Evolutionary conservation across 2,797 vertebrate genomes (phyloP).

Genomic region (Acipenser oxyrinchus): DNA sequence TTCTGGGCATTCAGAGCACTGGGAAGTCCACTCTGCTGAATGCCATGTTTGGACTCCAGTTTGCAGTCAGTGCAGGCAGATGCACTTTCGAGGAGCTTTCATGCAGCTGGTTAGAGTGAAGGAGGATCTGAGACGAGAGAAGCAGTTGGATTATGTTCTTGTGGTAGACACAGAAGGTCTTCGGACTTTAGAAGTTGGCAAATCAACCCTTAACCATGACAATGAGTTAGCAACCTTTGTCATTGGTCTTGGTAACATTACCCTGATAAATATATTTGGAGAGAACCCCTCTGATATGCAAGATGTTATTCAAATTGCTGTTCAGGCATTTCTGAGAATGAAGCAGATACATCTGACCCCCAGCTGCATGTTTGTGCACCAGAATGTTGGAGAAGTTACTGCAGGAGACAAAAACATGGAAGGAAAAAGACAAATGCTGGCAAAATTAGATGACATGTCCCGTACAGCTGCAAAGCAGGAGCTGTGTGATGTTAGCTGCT

Average conservation of each 20-base stretch:
- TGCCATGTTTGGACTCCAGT: slow-evolving; percentile 43
- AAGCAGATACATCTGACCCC: slow-evolving; percentile 34
- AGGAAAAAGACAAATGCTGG: slow-evolving; percentile 27
- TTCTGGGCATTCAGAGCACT: slow-evolving; percentile 44
- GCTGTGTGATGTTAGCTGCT: slow-evolving; percentile 23
- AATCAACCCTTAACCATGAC: slow-evolving; percentile 32
- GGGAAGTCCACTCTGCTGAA: slow-evolving; percentile 50
- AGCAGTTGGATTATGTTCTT: slow-evolving; percentile 35
- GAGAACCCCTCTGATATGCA: slow-evolving; percentile 55
- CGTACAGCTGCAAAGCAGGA: slow-evolving; percentile 34
- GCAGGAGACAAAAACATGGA: slow-evolving; percentile 42
- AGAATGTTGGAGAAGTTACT: slow-evolving; percentile 41
- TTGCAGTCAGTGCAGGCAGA: too few species aligned
- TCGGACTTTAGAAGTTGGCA: slow-evolving; percentile 30
- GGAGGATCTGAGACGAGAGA: slow-evolving; percentile 20
- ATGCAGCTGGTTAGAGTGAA: slow-evolving; percentile 33
- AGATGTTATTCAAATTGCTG: slow-evolving; percentile 43
- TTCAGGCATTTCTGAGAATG: slow-evolving; percentile 53
- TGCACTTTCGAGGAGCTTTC: too few species aligned
- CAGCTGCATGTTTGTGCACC: slow-evolving; percentile 50
- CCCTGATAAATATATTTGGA: slow-evolving; percentile 48
- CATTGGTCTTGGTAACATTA: slow-evolving; percentile 46
- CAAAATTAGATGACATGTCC: slow-evolving; percentile 45
- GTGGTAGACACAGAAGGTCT: slow-evolving; percentile 40
- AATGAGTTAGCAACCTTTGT: slow-evolving; percentile 50